Percentiles rank a stretch among this genome's conserved stretches.
These are phyloP conservation scores for Silurus aristotelis DNA, from an alignment of 2,797 vertebrate species.

Conservation along the genomic window DNA sequence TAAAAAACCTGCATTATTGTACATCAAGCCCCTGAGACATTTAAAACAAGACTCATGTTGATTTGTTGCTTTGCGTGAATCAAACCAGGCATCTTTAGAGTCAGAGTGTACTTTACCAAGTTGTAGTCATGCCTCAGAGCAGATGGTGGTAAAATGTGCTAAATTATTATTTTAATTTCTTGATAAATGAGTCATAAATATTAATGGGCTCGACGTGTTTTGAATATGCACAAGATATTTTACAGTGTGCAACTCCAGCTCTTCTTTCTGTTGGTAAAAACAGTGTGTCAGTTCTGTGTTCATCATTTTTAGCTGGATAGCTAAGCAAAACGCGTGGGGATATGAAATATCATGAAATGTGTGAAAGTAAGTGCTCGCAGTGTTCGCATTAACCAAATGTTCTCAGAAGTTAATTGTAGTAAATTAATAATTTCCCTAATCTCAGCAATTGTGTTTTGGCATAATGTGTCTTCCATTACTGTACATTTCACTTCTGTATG, in stretches of 20 bases:
- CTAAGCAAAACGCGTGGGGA: neutral
- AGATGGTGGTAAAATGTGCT: conserved; percentile 16
- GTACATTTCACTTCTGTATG: neutral
- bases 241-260: conserved; percentile 6
- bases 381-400: conserved; percentile 27
- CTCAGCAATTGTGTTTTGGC: conserved; percentile 11
- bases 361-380: neutral
- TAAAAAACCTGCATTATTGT: conserved; percentile 36
- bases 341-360: conserved; percentile 26
- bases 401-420: conserved; percentile 14
- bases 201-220: conserved; percentile 26
- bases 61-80: conserved; percentile 42
- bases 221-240: conserved; percentile 29
- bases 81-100: conserved; percentile 16
- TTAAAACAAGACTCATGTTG: conserved; percentile 10
- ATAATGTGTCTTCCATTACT: conserved; percentile 1
- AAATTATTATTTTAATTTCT: conserved; percentile 32
- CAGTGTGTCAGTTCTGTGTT: neutral
- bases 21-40: conserved; percentile 37
- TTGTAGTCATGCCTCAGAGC: conserved; percentile 41
- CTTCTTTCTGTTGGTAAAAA: conserved; percentile 28
- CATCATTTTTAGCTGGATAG: conserved; percentile 9
- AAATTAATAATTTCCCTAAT: conserved; percentile 29
- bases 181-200: conserved; percentile 53
- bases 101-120: conserved; percentile 27